Base-by-base conservation (phyloP, 2,797 vertebrate genomes). In the Platalea minor region DNA sequence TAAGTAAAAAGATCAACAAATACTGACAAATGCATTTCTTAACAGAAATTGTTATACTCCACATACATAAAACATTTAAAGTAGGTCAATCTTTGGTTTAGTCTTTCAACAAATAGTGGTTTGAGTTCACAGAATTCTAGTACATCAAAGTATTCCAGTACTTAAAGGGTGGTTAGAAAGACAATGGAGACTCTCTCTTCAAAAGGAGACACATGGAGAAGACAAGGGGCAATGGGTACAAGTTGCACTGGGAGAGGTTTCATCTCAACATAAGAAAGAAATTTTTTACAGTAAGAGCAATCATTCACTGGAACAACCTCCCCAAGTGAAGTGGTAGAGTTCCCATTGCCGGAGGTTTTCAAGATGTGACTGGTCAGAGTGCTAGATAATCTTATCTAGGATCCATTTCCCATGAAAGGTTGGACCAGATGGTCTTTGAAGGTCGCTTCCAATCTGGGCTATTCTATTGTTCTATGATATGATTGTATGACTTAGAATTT, bases 181-280 rank as follows among this genome's bases (percentile, higher is more conserved):
- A 43, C 3, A 70, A 33, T 15, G 5, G 16, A 64, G 10, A 4
- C 8, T 31, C 11, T 37, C 7, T 67, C 5, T 41, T 80, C 28
- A 45, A n/a, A 48, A 60, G n/a, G 17, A 78, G 4, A 15, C n/a
- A 56, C 3, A 9, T 25, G 21, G 39, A 50, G 29, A 80, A 68
- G 29, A 51, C 4, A 43, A 75, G 10, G 4, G 7, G 7, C 5
- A 57, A 18, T 0, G 1, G 6, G 2, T 45, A 35, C 10, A 39
- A 16, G 4, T 35, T 61, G 8, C 17, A 33, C 17, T 67, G 8
- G 5, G 29, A 70, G 18, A 43, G 0, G 11, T 57, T 92, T 91
- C 19, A 28, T 39, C 28, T 48, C 19, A 50, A n/a, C 1, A 16
- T 18, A 17, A 13, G 10, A 70, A 70, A 67, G 9, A 23, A 10